Percentiles rank a stretch among this genome's conserved stretches.
Evolutionary conservation across 2,113 vertebrate species (phyloP).

Genomic region (Smithornis capensis): DNA sequence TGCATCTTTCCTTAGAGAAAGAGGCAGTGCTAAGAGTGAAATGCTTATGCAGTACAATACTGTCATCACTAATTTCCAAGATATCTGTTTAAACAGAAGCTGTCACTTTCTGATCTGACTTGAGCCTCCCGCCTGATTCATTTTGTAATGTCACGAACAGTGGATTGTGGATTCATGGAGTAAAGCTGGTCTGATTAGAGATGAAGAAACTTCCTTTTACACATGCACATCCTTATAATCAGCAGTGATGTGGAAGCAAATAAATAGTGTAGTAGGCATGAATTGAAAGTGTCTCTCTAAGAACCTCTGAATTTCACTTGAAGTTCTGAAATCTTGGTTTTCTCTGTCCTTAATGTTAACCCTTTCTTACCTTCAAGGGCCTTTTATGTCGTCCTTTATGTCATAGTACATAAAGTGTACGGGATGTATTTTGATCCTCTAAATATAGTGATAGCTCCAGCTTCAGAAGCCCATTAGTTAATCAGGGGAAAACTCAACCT

Average conservation of each 20-base stretch:
- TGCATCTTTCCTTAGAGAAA: neutral
- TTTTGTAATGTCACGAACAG: constrained; percentile 29
- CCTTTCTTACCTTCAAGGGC: neutral
- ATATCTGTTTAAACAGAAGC: constrained; percentile 36
- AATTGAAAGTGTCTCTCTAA: constrained; percentile 32
- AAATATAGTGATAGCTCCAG: neutral
- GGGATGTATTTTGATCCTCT: neutral
- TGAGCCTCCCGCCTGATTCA: constrained; percentile 32
- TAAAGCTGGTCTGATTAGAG: constrained; percentile 30
- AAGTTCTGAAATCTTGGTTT: neutral
- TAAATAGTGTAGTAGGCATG: constrained; percentile 17
- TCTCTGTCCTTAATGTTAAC: neutral
- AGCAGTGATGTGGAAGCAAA: constrained; percentile 20
- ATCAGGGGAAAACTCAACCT: neutral
- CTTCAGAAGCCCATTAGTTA: neutral
- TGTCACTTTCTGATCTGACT: constrained; percentile 36
- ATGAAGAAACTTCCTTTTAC: constrained; percentile 5
- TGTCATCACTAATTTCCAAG: constrained; percentile 11
- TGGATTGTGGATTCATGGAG: constrained; percentile 19
- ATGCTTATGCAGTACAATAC: neutral
- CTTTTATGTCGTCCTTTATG: neutral
- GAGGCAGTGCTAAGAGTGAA: neutral
- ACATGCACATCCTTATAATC: constrained; percentile 21
- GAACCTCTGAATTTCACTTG: constrained; percentile 11
- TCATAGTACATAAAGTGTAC: neutral